Evolutionary conservation across 2,113 vertebrate species (phyloP).

Genomic region (Orthochromis malagaraziensis): DNA sequence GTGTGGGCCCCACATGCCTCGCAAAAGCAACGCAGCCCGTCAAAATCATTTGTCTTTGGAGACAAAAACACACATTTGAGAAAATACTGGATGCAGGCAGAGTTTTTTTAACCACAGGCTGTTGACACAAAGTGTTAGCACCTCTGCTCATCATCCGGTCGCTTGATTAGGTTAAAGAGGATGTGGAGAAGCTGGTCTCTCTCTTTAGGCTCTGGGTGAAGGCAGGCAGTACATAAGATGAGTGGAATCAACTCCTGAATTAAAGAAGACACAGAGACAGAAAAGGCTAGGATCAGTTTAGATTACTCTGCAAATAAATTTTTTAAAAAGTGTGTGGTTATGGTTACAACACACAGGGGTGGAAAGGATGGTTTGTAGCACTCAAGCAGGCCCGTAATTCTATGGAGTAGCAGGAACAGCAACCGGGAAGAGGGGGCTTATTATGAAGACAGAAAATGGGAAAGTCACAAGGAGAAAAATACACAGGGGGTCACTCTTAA

Average conservation of each 20-base stretch:
- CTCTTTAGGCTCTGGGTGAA: slow-evolving; percentile 96
- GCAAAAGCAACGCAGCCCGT: slow-evolving; percentile 97
- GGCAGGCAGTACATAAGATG: slow-evolving; percentile 94
- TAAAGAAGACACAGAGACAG: background rate
- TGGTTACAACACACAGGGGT: background rate
- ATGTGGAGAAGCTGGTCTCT: slow-evolving; percentile 98
- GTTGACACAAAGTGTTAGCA: slow-evolving; percentile 21
- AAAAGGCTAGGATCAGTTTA: background rate
- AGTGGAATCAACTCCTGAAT: slow-evolving; percentile 91
- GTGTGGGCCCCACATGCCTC: slow-evolving; percentile 92
- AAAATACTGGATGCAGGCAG: background rate
- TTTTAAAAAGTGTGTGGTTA: background rate
- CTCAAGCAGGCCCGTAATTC: slow-evolving; percentile 7
- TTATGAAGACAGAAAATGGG: background rate
- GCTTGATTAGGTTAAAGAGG: slow-evolving; percentile 98
- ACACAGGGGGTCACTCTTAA: background rate
- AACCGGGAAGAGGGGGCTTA: background rate
- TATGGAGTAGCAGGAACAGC: background rate
- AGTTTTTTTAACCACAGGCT: background rate
- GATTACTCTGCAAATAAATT: background rate
- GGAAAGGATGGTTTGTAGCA: background rate
- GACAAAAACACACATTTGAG: background rate
- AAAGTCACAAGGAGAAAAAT: background rate
- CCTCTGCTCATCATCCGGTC: slow-evolving; percentile 98
- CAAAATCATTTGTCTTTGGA: slow-evolving; percentile 93